Evolutionary conservation across 2,888 invertebrate genomes (phyloP).

Genomic region (Chaitophorus viminalis): DNA sequence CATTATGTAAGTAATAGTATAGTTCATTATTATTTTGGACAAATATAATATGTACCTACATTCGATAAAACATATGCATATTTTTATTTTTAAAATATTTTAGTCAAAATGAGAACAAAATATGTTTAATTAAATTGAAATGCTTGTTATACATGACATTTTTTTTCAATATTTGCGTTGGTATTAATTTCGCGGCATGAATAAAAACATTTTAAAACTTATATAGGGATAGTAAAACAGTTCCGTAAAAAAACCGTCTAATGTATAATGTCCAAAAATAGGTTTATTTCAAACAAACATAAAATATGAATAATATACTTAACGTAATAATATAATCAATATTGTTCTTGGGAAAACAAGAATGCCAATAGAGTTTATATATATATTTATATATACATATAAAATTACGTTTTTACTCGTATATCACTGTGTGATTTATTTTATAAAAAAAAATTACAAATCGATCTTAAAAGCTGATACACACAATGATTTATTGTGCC

Average conservation of each 20-base stretch:
- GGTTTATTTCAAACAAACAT: not conserved
- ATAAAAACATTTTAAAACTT: not conserved
- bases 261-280: not conserved
- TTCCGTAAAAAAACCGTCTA: not conserved
- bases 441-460: constrained; percentile 52
- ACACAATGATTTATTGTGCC: constrained; percentile 46
- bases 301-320: not conserved
- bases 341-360: not conserved
- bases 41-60: no score
- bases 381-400: not conserved
- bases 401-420: constrained; percentile 3
- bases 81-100: no score
- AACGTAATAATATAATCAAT: not conserved
- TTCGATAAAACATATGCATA: no score
- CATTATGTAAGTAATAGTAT: no score
- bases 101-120: no score
- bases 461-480: constrained; percentile 49
- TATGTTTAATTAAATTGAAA: no score
- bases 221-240: not conserved
- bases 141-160: no score
- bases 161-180: no score
- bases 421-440: constrained; percentile 40
- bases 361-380: not conserved
- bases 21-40: no score
- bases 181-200: not conserved